These are phyloP conservation scores for Heterodera filipjevi DNA, from an alignment of 2,888 invertebrate species.

Conservation along the genomic window DNA sequence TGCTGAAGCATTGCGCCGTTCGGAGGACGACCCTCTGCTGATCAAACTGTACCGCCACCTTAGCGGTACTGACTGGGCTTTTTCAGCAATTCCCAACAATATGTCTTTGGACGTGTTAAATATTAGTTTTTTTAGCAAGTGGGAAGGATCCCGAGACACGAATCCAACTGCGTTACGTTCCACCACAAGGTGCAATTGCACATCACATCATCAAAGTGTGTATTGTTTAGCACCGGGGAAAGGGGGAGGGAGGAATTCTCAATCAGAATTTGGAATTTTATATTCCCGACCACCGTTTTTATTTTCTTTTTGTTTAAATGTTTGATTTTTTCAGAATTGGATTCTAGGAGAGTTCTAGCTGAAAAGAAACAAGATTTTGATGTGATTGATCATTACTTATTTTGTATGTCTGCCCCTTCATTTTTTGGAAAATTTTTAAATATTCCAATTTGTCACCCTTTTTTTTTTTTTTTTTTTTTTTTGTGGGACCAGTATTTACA, in stretches of 20 bases:
- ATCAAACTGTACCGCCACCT: constrained; percentile 27
- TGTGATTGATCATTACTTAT: too few relatives aligned
- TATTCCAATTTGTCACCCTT: too few relatives aligned
- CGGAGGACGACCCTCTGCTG: constrained; percentile 50
- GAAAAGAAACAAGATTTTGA: too few relatives aligned
- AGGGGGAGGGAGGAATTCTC: neutral
- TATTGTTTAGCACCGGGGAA: neutral
- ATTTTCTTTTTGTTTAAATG: neutral
- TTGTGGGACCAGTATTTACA: too few relatives aligned
- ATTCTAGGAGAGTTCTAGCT: neutral
- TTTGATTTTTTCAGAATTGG: neutral
- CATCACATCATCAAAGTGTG: constrained; percentile 67
- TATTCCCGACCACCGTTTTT: too few relatives aligned
- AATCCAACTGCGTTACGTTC: constrained; percentile 60
- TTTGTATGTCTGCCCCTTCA: too few relatives aligned
- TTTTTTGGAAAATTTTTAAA: too few relatives aligned
- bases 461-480: too few relatives aligned
- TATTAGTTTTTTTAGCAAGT: neutral
- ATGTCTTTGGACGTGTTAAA: neutral
- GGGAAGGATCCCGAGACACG: constrained; percentile 10
- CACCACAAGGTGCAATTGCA: constrained; percentile 69
- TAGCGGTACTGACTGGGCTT: too few relatives aligned
- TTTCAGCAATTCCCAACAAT: too few relatives aligned
- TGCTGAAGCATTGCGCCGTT: constrained; percentile 63
- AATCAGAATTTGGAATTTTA: too few relatives aligned